These are phyloP conservation scores for Tetanocera ferruginea DNA, from an alignment of 2,888 invertebrate species.

Conservation along the genomic window DNA sequence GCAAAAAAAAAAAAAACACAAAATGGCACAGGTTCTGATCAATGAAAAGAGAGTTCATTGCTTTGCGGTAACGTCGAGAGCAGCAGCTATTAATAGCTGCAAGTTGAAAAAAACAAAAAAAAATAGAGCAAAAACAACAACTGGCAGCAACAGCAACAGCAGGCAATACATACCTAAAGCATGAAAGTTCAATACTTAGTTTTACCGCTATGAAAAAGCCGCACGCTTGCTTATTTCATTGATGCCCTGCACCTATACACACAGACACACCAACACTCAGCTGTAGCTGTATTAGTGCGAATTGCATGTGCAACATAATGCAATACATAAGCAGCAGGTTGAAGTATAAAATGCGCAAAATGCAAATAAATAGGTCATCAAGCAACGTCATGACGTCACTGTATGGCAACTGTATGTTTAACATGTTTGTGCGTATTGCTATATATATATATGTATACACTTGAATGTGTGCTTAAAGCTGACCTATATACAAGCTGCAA, in stretches of 20 bases:
- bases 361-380: conserved; percentile 21
- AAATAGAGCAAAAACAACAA: background rate
- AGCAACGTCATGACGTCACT: conserved; percentile 26
- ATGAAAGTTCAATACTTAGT: conserved; percentile 8
- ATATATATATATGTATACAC: background rate
- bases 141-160: background rate
- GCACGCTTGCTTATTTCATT: background rate
- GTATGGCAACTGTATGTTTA: conserved; percentile 14
- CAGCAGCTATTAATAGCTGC: conserved; percentile 15
- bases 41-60: conserved; percentile 27
- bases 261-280: background rate
- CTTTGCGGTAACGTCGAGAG: conserved; percentile 1
- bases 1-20: background rate
- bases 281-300: background rate
- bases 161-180: background rate
- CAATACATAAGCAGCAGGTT: conserved; percentile 16
- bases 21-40: background rate
- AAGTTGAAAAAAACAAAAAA: background rate
- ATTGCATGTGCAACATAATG: conserved; percentile 32
- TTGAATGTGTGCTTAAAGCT: conserved; percentile 3
- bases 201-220: conserved; percentile 14
- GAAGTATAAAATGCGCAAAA: background rate
- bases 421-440: background rate
- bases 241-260: background rate
- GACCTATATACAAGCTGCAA: conserved; percentile 38